Percentiles rank a stretch among this genome's conserved stretches.
These are phyloP conservation scores for Pristionchus entomophagus DNA, from an alignment of 2,888 invertebrate genomes.

Conservation along the genomic window DNA sequence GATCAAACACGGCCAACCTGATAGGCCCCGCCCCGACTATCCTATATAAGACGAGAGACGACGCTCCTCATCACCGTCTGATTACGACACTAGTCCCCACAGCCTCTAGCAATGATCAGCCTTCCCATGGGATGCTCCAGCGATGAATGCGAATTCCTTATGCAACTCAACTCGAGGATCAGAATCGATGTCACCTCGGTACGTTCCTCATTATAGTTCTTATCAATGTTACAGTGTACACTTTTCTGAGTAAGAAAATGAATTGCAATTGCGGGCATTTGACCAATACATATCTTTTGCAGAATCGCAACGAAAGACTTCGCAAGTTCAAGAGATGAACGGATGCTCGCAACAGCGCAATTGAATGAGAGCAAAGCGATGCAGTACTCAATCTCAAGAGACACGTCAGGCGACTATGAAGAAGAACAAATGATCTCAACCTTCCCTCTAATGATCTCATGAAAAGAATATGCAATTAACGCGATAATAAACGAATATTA, in stretches of 20 bases:
- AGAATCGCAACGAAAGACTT: slow-evolving; percentile 13
- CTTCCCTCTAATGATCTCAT: neutral
- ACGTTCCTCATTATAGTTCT: neutral
- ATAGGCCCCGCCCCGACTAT: slow-evolving; percentile 43
- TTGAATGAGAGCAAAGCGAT: neutral
- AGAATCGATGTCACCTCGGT: slow-evolving; percentile 20
- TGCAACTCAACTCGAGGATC: slow-evolving; percentile 30
- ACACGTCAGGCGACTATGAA: neutral
- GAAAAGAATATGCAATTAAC: neutral
- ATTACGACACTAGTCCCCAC: neutral
- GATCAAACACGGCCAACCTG: slow-evolving; percentile 42
- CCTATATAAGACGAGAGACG: slow-evolving; percentile 31
- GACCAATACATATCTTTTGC: slow-evolving; percentile 1
- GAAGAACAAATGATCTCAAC: slow-evolving; percentile 24
- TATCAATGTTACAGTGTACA: slow-evolving; percentile 9
- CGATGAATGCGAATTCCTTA: slow-evolving; percentile 35
- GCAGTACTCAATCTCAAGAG: neutral
- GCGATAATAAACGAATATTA: neutral
- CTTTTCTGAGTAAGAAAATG: neutral
- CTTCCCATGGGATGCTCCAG: slow-evolving; percentile 43
- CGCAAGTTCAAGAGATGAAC: slow-evolving; percentile 23
- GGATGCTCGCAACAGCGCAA: neutral
- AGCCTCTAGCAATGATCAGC: slow-evolving; percentile 35
- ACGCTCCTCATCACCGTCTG: neutral
- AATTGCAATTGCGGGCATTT: neutral